These are phyloP conservation scores for Dendrophyllia cribrosa DNA, from an alignment of 64 coral and sea anemone genomes.

Conservation along the genomic window DNA sequence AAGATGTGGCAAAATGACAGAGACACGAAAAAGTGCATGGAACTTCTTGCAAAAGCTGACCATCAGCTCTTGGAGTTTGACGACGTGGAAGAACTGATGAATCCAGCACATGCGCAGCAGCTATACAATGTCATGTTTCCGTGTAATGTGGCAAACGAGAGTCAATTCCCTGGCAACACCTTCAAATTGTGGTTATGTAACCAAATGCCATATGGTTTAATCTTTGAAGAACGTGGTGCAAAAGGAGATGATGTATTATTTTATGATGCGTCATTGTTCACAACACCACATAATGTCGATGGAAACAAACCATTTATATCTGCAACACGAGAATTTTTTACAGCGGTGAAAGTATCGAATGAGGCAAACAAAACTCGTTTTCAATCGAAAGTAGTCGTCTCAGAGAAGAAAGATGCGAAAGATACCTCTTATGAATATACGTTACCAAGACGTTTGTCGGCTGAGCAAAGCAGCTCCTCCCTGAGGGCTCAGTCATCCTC, in stretches of 20 bases:
- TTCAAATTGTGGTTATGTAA: slow-evolving; percentile 34
- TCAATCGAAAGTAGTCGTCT: background rate
- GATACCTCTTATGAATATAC: no score
- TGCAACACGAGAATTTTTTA: background rate
- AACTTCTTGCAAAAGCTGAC: background rate
- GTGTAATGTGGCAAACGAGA: background rate
- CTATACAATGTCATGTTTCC: background rate
- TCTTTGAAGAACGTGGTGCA: background rate
- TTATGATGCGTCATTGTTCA: background rate
- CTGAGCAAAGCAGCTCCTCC: background rate
- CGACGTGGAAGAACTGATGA: background rate
- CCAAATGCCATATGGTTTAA: background rate
- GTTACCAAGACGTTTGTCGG: background rate
- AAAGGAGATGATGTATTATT: background rate
- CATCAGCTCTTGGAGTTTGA: background rate
- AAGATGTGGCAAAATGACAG: background rate
- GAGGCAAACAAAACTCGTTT: background rate
- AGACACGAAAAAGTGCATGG: background rate
- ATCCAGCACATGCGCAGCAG: background rate
- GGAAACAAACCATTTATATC: background rate
- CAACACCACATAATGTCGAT: background rate
- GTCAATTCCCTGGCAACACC: background rate
- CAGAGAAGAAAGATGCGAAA: background rate
- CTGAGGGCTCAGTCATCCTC: background rate
- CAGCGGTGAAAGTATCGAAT: background rate